Conservation (phyloP, 2,113 vertebrate genomes). For the Ammodytes marinus region DNA sequence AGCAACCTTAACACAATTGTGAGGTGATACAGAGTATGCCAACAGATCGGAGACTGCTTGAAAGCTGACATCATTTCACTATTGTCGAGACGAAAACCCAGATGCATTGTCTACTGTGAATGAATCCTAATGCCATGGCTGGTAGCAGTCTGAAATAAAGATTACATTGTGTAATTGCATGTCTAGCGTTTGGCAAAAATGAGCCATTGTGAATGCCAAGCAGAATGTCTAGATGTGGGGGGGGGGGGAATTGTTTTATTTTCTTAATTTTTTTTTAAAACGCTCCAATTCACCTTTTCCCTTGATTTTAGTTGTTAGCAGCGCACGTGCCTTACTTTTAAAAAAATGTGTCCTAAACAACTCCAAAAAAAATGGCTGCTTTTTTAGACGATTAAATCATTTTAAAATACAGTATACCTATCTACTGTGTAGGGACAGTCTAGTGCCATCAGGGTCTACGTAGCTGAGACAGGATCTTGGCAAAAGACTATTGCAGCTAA, state of each 20-base stretch:
- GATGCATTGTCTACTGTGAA: constrained; percentile 63
- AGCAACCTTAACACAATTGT: constrained; percentile 72
- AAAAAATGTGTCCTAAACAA: neutral
- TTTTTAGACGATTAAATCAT: constrained; percentile 23
- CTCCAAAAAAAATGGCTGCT: neutral
- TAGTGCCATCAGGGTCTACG: constrained; percentile 36
- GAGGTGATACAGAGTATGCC: constrained; percentile 62
- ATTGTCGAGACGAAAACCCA: constrained; percentile 50
- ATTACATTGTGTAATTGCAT: constrained; percentile 73
- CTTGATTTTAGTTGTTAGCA: constrained; percentile 22
- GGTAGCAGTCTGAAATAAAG: constrained; percentile 50
- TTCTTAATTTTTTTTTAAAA: neutral
- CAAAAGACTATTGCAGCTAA: constrained; percentile 48
- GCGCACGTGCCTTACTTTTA: neutral
- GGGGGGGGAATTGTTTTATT: constrained; percentile 15
- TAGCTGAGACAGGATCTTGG: constrained; percentile 61
- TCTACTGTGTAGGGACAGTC: constrained; percentile 45
- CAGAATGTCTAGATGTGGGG: constrained; percentile 17
- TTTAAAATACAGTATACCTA: constrained; percentile 19
- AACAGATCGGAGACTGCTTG: constrained; percentile 58
- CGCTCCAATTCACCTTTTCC: neutral
- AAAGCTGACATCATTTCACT: constrained; percentile 69
- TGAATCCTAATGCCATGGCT: constrained; percentile 69
- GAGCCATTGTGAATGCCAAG: constrained; percentile 49
- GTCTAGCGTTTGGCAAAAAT: constrained; percentile 51